Percentiles rank a stretch among this genome's conserved stretches.
Conservation (phyloP, 2,797 vertebrate species). For the Threskiornis aethiopicus region DNA sequence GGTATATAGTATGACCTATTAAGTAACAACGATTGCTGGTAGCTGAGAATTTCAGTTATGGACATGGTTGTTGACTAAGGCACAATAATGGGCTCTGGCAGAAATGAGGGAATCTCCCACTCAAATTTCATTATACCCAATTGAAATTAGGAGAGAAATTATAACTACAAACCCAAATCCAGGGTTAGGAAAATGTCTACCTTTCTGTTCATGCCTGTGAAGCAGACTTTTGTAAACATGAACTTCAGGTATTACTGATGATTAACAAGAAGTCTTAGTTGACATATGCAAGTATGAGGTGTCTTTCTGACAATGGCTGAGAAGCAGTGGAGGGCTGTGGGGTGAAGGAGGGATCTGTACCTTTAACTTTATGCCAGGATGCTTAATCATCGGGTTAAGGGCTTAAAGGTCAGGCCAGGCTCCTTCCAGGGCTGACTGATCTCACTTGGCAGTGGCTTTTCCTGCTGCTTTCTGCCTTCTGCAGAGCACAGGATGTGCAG, state of each 20-base stretch:
- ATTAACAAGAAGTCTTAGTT: neutral
- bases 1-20: neutral
- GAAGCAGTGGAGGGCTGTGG: neutral
- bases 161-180: neutral
- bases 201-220: neutral
- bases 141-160: neutral
- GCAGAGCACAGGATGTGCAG: neutral
- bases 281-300: fast-evolving
- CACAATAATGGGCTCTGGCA: neutral
- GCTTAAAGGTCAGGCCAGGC: neutral
- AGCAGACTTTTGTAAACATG: neutral
- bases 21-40: neutral
- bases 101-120: neutral
- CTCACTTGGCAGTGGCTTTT: neutral
- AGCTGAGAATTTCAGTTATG: neutral
- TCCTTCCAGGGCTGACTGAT: neutral
- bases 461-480: neutral
- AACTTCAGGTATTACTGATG: neutral
- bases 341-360: neutral
- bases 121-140: neutral
- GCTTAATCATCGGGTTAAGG: neutral
- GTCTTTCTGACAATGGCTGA: neutral
- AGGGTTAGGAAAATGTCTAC: neutral
- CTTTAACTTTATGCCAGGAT: neutral
- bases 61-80: neutral